Evolutionary conservation across 2,113 vertebrate species (phyloP), one percentile per base, ranked within the genome.

Genomic region (Propithecus coquereli): DNA sequence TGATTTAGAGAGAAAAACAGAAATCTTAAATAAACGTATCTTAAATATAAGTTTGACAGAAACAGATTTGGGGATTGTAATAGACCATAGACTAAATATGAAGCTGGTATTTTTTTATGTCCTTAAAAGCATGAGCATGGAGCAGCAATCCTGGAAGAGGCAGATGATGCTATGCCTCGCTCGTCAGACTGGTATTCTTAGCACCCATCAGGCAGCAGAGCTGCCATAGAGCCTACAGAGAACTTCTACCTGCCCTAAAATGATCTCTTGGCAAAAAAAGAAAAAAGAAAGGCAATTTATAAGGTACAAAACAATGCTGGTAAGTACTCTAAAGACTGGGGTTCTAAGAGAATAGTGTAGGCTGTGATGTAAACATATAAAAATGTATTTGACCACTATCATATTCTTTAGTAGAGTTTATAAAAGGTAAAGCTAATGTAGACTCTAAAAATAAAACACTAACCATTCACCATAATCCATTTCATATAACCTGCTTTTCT

Each of bases 1-100:
- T 93, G 57, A 87, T 52, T 63, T 86, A 61, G 23, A 83, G 83
- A 70, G 50, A 74, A 92, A 94, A 91, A 40, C 17, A 94, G 71
- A 94, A 81, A 65, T 6, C 57, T 63, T 77, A 61, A 89, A 77
- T 73, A 90, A 79, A 92, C 47, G 85, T 34, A 86, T 73, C 61
- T 88, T 54, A 82, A 92, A 91, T 45, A 13, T 57, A 81, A 88
- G 9, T 81, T 76, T 83, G 71, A 85, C 13, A 68, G 22, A 37
- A 79, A 90, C 25, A 94, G 30, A 90, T 63, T 70, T 47, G 34
- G n/a, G 43, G 11, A 37, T 81, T 79, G 1, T 77, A 70, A 71
- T 3, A 37, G 32, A 87, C 87, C 52, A 82, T n/a, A 84, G 50
- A 57, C 83, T 90, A 76, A 89, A 65, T 34, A 70, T 47, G 11